phyloP scores from a whole-genome alignment of 2,113 vertebrate species.

The Tyto alba region DNA sequence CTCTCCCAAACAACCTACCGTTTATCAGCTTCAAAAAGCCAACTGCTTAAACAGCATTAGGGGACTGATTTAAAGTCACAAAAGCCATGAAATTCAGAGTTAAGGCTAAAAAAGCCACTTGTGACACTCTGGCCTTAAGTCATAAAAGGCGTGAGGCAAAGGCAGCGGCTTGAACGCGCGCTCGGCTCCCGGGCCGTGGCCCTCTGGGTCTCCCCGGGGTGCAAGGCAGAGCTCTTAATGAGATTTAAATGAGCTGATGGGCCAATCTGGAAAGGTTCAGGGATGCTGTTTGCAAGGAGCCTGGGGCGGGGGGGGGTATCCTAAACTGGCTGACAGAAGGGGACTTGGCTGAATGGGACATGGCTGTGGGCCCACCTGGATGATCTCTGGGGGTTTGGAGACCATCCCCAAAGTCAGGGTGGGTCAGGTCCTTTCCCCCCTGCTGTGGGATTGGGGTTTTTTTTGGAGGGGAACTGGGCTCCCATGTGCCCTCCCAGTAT shows the following conservation, averaged over 20 bases:
- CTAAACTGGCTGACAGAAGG: neutral
- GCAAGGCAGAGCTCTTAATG: neutral
- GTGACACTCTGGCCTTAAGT: neutral
- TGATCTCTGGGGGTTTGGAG: accelerated
- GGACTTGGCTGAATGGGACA: neutral
- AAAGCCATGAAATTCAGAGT: constrained; percentile 54
- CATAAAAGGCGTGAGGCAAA: neutral
- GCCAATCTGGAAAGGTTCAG: accelerated
- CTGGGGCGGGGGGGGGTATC: neutral
- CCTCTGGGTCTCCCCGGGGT: neutral
- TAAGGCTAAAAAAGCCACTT: constrained; percentile 36
- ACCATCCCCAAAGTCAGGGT: accelerated
- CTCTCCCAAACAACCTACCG: neutral
- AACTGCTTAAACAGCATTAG: constrained; percentile 1
- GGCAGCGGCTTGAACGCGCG: neutral
- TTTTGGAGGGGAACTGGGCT: neutral
- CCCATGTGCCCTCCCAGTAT: accelerated
- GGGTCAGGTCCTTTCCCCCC: neutral
- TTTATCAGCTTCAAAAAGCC: neutral
- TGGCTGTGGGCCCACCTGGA: neutral
- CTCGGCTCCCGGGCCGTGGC: neutral
- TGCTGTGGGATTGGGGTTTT: neutral
- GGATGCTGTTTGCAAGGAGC: accelerated
- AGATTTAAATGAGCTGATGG: neutral
- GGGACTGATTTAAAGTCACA: constrained; percentile 14